A percentile compares a stretch with the other conserved stretches of the same genome.
Evolutionary conservation across 2,797 vertebrate species (phyloP).

Genomic region (Spinus olivaceus): DNA sequence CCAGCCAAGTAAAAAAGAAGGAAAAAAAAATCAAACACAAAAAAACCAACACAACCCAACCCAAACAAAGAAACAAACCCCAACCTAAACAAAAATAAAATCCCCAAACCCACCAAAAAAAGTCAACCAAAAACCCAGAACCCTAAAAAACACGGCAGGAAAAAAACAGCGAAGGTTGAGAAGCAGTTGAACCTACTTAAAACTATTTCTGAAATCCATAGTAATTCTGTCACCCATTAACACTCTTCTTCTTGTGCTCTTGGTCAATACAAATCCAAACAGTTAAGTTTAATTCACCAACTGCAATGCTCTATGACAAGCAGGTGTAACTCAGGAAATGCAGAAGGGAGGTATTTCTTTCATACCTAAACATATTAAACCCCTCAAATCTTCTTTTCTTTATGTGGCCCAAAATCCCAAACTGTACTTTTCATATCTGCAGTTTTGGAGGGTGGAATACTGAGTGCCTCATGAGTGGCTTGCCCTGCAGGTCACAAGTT

Average conservation of each 20-base stretch:
- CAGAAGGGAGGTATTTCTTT: background rate
- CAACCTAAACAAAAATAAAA: background rate
- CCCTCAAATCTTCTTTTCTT: background rate
- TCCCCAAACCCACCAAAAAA: background rate
- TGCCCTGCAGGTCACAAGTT: background rate
- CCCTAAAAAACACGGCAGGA: background rate
- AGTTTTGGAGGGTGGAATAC: background rate
- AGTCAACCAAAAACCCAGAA: background rate
- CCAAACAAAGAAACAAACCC: fast-evolving
- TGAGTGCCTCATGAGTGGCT: background rate
- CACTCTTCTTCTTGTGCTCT: background rate
- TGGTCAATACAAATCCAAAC: background rate
- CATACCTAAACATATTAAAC: background rate
- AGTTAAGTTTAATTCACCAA: background rate
- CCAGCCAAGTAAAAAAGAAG: fast-evolving
- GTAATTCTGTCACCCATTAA: background rate
- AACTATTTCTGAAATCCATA: background rate
- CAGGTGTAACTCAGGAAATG: background rate
- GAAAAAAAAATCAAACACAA: background rate
- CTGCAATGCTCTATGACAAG: background rate
- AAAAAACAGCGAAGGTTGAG: background rate
- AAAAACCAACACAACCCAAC: fast-evolving
- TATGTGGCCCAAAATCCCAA: background rate
- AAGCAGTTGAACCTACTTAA: background rate
- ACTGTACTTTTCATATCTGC: background rate